Evolutionary conservation across 2,888 invertebrate genomes (phyloP).

Genomic region (Agrilus mali): DNA sequence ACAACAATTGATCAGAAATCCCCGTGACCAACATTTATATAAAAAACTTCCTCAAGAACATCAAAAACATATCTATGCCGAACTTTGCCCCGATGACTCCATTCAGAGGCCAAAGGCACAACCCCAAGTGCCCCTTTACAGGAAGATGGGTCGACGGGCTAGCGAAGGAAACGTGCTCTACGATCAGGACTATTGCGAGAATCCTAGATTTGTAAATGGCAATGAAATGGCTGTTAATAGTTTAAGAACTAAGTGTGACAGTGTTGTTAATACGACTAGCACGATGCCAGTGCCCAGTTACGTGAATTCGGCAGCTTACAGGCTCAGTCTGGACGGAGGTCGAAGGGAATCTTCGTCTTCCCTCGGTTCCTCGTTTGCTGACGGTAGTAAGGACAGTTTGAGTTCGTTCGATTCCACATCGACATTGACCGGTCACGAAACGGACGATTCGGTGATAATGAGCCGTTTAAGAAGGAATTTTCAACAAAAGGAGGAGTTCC

Average conservation of each 20-base stretch:
- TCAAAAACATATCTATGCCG: constrained; percentile 10
- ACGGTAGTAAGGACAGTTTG: constrained; percentile 55
- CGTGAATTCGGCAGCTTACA: constrained; percentile 29
- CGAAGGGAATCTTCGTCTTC: constrained; percentile 49
- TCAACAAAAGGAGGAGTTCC: constrained; percentile 83
- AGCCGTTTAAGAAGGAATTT: constrained; percentile 70
- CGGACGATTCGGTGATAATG: constrained; percentile 57
- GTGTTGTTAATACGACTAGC: constrained; percentile 6
- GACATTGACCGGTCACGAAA: constrained; percentile 51
- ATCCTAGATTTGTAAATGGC: constrained; percentile 14
- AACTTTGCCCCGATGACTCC: constrained; percentile 23
- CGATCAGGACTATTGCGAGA: constrained; percentile 16
- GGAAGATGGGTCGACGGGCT: constrained; percentile 36
- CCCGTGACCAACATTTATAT: constrained; percentile 1
- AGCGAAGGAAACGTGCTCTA: constrained; percentile 38
- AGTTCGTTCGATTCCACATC: constrained; percentile 57
- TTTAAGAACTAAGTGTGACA: constrained; percentile 9
- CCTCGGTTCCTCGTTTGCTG: constrained; percentile 46
- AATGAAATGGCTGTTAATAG: constrained; percentile 20
- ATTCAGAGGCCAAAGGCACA: constrained; percentile 31
- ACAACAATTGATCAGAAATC: neutral
- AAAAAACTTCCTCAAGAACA: constrained; percentile 1
- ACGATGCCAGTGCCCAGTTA: constrained; percentile 15
- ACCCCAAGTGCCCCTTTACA: constrained; percentile 31
- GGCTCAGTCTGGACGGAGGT: constrained; percentile 36